Conservation (phyloP, 2,797 vertebrate genomes). For the Peromyscus attwateri region DNA sequence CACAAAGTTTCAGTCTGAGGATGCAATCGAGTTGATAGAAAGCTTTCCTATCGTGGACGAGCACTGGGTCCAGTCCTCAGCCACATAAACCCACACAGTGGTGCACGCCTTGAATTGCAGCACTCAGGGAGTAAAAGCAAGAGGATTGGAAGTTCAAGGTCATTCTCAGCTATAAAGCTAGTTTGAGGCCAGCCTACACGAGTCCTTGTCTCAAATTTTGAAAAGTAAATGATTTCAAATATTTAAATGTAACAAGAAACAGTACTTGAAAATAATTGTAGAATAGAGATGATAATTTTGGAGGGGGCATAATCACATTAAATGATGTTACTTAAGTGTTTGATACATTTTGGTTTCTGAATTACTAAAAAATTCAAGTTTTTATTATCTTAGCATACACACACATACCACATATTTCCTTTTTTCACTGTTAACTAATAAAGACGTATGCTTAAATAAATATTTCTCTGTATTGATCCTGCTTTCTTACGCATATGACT, state of each 20-base stretch:
- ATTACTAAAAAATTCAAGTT: conserved; percentile 47
- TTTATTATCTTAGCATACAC: conserved; percentile 1
- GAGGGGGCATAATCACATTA: conserved; percentile 12
- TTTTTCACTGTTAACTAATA: conserved; percentile 1
- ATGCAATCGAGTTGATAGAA: too few relatives aligned
- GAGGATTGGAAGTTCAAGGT: neutral
- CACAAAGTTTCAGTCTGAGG: neutral
- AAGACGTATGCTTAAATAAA: neutral
- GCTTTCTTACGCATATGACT: neutral
- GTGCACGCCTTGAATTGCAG: neutral
- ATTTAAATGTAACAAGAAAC: conserved; percentile 35
- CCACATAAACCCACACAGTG: neutral
- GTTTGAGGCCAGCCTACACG: neutral
- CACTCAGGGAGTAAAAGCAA: too few relatives aligned
- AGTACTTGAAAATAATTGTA: conserved; percentile 16
- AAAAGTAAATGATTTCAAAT: conserved; percentile 21
- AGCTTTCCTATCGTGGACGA: neutral
- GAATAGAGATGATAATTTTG: conserved; percentile 35
- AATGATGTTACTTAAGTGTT: conserved; percentile 11
- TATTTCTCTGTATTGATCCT: conserved; percentile 11
- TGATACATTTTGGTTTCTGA: neutral
- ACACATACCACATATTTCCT: neutral
- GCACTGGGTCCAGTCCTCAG: neutral
- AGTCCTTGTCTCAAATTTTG: neutral
- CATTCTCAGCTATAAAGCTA: neutral